Conservation (phyloP, 2,888 invertebrate species). For the Melolontha melolontha region DNA sequence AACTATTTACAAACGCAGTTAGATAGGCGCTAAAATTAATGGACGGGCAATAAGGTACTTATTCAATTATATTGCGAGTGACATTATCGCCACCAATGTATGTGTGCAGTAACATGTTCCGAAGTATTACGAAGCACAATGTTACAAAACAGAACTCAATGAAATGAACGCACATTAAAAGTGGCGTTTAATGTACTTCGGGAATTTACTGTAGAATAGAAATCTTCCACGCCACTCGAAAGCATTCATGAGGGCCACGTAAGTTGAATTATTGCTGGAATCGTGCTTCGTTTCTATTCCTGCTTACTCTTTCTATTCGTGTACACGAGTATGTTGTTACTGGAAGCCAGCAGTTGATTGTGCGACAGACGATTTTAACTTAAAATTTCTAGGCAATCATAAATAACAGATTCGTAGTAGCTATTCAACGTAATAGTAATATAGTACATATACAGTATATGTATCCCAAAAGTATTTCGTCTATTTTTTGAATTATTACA, state of each 20-base stretch:
- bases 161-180: constrained; percentile 37
- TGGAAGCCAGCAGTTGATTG: constrained; percentile 9
- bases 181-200: constrained; percentile 37
- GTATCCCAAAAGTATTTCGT: too few species aligned
- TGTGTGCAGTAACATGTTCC: constrained; percentile 11
- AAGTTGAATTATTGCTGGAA: constrained; percentile 43
- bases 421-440: too few species aligned
- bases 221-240: constrained; percentile 39
- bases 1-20: constrained; percentile 16
- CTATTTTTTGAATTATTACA: too few species aligned
- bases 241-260: constrained; percentile 41
- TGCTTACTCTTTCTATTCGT: constrained; percentile 8
- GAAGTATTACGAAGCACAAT: constrained; percentile 17
- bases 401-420: background rate
- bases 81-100: constrained; percentile 26
- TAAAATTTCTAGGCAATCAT: constrained; percentile 3
- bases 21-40: constrained; percentile 15
- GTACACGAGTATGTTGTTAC: background rate
- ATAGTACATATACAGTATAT: too few species aligned
- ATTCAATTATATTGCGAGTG: constrained; percentile 20
- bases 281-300: constrained; percentile 19
- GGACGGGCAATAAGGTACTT: constrained; percentile 25
- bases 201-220: constrained; percentile 35
- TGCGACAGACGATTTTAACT: constrained; percentile 13
- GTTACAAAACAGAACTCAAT: constrained; percentile 35